Conservation (phyloP, 2,797 vertebrate genomes). For the Morus bassanus region DNA sequence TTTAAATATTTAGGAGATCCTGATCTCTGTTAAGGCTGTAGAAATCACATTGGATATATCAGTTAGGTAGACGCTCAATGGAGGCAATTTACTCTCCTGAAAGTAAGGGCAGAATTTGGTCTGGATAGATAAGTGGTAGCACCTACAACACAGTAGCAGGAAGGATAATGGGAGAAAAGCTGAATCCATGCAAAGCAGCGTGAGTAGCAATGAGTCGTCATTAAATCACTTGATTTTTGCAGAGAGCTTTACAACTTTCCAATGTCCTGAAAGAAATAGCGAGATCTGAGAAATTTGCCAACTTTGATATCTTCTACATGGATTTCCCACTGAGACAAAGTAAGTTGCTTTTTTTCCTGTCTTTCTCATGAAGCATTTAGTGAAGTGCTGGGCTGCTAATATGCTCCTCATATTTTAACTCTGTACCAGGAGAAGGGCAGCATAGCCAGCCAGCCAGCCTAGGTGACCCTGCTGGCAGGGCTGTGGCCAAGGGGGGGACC, state of each 20-base stretch:
- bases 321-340: slow-evolving; percentile 74
- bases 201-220: neutral
- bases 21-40: slow-evolving; percentile 15
- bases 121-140: neutral
- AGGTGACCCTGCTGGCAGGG: neutral
- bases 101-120: neutral
- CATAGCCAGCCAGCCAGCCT: neutral
- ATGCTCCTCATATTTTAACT: neutral
- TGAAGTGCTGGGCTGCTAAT: neutral
- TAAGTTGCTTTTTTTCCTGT: slow-evolving; percentile 59
- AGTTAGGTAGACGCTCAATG: neutral
- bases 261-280: slow-evolving; percentile 69
- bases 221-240: neutral
- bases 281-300: slow-evolving; percentile 63
- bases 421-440: neutral
- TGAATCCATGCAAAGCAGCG: neutral
- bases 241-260: slow-evolving; percentile 79
- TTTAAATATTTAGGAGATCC: slow-evolving; percentile 56
- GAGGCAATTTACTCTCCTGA: neutral
- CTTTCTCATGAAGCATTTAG: neutral
- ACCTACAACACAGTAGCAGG: neutral
- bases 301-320: slow-evolving; percentile 73
- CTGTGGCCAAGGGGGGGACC: neutral
- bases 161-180: neutral
- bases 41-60: slow-evolving; percentile 12